Evolutionary conservation across 2,113 vertebrate genomes (phyloP).

Genomic region (Oriolus oriolus): DNA sequence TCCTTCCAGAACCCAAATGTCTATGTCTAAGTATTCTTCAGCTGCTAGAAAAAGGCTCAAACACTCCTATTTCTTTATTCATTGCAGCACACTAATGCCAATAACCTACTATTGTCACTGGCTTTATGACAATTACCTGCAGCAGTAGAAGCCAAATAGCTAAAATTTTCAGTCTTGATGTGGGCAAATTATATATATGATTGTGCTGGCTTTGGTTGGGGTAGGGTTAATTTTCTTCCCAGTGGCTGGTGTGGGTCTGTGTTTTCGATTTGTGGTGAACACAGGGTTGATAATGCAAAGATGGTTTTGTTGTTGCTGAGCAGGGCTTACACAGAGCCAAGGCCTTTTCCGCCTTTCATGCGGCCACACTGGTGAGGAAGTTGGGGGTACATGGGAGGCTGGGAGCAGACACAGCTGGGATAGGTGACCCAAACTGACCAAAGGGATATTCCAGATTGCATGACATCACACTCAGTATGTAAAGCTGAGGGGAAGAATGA

Average conservation of each 20-base stretch:
- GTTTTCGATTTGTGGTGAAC: neutral
- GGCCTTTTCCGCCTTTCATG: neutral
- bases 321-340: neutral
- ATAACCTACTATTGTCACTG: neutral
- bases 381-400: neutral
- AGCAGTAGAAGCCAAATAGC: neutral
- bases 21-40: neutral
- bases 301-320: neutral
- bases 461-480: neutral
- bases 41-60: neutral
- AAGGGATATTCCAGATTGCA: neutral
- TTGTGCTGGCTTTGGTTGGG: neutral
- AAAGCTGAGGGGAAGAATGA: neutral
- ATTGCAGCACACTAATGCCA: neutral
- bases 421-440: neutral
- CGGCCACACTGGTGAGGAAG: rapidly evolving
- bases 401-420: too few species aligned
- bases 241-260: neutral
- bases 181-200: neutral
- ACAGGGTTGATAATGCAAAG: neutral
- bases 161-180: neutral
- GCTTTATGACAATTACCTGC: neutral
- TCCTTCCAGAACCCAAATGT: neutral
- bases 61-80: neutral
- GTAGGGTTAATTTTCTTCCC: neutral